Percentiles rank a stretch among this genome's conserved stretches.
Evolutionary conservation across 2,888 invertebrate species (phyloP).

Genomic region (Rugalucina vietnamica): DNA sequence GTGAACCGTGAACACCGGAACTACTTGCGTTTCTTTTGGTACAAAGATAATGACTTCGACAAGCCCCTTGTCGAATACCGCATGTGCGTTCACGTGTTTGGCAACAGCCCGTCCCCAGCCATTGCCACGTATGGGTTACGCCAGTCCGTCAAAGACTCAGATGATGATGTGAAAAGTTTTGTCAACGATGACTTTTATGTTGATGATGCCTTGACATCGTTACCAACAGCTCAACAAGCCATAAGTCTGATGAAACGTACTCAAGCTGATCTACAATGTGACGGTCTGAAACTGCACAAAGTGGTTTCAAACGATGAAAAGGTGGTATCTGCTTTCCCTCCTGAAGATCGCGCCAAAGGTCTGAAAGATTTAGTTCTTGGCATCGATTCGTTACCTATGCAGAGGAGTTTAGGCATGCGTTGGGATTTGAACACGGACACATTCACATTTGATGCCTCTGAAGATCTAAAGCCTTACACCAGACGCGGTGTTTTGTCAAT

Average conservation of each 20-base stretch:
- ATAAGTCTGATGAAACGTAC: conserved; percentile 37
- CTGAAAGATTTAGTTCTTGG: conserved; percentile 34
- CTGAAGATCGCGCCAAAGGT: conserved; percentile 48
- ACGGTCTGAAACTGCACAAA: conserved; percentile 53
- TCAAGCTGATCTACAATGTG: conserved; percentile 13
- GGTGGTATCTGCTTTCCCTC: conserved; percentile 49
- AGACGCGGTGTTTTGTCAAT: conserved; percentile 4
- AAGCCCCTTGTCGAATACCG: conserved; percentile 44
- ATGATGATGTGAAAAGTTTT: conserved; percentile 24
- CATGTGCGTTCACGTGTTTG: conserved; percentile 38
- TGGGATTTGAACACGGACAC: conserved; percentile 51
- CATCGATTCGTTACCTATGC: conserved; percentile 27
- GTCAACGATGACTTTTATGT: conserved; percentile 54
- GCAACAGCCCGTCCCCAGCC: conserved; percentile 37
- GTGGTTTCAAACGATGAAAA: conserved; percentile 52
- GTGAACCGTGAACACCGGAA: conserved; percentile 35
- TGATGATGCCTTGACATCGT: conserved; percentile 52
- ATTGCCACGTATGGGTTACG: conserved; percentile 36
- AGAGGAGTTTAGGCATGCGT: conserved; percentile 44
- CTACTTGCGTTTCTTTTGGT: conserved; percentile 57
- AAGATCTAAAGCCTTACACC: neutral
- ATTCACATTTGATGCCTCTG: neutral
- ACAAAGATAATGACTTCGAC: conserved; percentile 40
- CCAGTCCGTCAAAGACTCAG: conserved; percentile 8
- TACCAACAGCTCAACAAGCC: conserved; percentile 16